Percentiles rank a stretch among this genome's conserved stretches.
These are phyloP conservation scores for Epistrophella euchroma DNA, from an alignment of 2,888 invertebrate species.

Conservation along the genomic window DNA sequence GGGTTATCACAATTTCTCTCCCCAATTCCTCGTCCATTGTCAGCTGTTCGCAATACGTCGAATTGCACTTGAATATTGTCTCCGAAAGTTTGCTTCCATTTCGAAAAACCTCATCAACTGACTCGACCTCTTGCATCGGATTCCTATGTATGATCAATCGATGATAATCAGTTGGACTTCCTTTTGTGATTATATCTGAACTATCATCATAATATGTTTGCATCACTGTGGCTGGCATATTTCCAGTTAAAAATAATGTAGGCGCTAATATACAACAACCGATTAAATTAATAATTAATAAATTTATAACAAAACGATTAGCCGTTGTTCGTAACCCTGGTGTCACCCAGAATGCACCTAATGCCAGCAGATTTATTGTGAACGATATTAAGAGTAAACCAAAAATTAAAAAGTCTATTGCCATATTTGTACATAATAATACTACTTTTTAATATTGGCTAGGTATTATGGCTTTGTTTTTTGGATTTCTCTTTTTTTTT, in stretches of 20 bases:
- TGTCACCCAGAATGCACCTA: constrained; percentile 84
- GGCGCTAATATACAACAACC: constrained; percentile 83
- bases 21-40: constrained; percentile 79
- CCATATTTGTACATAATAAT: constrained; percentile 81
- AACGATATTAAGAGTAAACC: constrained; percentile 83
- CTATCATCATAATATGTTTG: constrained; percentile 78
- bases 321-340: constrained; percentile 84
- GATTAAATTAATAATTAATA: constrained; percentile 83
- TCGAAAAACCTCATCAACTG: constrained; percentile 65
- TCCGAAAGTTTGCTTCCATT: constrained; percentile 78
- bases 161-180: constrained; percentile 78
- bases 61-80: constrained; percentile 81
- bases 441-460: constrained; percentile 72
- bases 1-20: constrained; percentile 80
- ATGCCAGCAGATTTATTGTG: constrained; percentile 83
- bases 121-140: constrained; percentile 79
- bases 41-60: constrained; percentile 80
- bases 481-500: constrained; percentile 36
- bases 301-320: constrained; percentile 84
- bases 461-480: constrained; percentile 38
- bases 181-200: constrained; percentile 81
- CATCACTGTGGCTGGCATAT: constrained; percentile 10
- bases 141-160: constrained; percentile 79
- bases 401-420: constrained; percentile 84
- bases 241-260: constrained; percentile 80